These are phyloP conservation scores for Pterostichus madidus DNA, from an alignment of 2,888 invertebrate species.

Conservation along the genomic window DNA sequence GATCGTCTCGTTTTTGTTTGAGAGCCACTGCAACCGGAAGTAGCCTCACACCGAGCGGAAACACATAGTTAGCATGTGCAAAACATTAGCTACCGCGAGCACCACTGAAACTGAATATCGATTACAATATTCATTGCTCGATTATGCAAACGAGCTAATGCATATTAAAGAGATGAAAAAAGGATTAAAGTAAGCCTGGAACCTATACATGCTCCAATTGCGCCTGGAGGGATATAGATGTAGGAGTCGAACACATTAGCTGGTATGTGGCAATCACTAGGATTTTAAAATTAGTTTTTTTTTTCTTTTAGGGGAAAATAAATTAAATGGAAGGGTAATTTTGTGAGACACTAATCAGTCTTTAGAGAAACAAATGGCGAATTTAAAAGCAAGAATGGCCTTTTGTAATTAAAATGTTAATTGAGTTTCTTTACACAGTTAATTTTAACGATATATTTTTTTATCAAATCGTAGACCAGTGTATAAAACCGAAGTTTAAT, in stretches of 20 bases:
- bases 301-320: too few relatives aligned
- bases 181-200: slow-evolving; percentile 14
- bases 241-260: too few relatives aligned
- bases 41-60: not conserved
- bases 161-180: slow-evolving; percentile 42
- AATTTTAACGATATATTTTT: too few relatives aligned
- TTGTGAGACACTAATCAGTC: not conserved
- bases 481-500: too few relatives aligned
- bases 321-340: too few relatives aligned
- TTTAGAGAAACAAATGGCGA: not conserved
- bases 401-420: slow-evolving; percentile 3
- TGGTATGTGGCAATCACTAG: too few relatives aligned
- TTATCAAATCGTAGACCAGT: too few relatives aligned
- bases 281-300: too few relatives aligned
- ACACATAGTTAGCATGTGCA: slow-evolving; percentile 11
- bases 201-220: not conserved
- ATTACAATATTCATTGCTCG: slow-evolving; percentile 20
- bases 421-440: not conserved
- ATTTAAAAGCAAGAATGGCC: not conserved
- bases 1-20: not conserved
- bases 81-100: not conserved
- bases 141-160: slow-evolving; percentile 32
- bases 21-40: not conserved
- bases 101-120: not conserved
- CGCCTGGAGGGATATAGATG: not conserved